Conservation (phyloP, 2,888 invertebrate species). For the Aphodius granarius region DNA sequence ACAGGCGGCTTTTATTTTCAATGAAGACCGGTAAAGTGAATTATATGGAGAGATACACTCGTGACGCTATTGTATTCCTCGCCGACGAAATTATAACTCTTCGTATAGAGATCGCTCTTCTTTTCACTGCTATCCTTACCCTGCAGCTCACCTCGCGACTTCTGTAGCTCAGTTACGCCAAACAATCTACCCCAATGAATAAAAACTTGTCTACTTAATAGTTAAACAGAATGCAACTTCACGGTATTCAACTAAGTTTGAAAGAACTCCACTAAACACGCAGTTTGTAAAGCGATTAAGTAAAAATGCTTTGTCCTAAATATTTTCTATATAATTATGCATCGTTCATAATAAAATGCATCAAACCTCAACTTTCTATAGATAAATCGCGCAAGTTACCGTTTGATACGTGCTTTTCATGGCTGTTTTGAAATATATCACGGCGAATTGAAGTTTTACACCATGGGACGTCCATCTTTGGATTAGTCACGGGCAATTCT, state of each 20-base stretch:
- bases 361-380: background rate
- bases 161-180: too few relatives aligned
- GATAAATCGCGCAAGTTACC: background rate
- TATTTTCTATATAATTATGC: background rate
- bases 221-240: too few relatives aligned
- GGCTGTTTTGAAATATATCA: background rate
- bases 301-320: too few relatives aligned
- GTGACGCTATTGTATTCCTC: background rate
- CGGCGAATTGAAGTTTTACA: background rate
- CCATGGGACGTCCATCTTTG: background rate
- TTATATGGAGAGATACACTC: background rate
- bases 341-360: background rate
- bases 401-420: background rate
- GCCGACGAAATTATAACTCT: background rate
- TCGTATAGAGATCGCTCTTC: background rate
- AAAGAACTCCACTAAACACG: too few relatives aligned
- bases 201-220: too few relatives aligned
- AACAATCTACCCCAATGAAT: too few relatives aligned
- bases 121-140: background rate
- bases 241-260: too few relatives aligned
- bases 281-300: too few relatives aligned
- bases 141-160: too few relatives aligned
- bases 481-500: background rate
- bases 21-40: background rate
- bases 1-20: background rate